Evolutionary conservation across 2,888 invertebrate genomes (phyloP).

Genomic region (Colletes collaris): DNA sequence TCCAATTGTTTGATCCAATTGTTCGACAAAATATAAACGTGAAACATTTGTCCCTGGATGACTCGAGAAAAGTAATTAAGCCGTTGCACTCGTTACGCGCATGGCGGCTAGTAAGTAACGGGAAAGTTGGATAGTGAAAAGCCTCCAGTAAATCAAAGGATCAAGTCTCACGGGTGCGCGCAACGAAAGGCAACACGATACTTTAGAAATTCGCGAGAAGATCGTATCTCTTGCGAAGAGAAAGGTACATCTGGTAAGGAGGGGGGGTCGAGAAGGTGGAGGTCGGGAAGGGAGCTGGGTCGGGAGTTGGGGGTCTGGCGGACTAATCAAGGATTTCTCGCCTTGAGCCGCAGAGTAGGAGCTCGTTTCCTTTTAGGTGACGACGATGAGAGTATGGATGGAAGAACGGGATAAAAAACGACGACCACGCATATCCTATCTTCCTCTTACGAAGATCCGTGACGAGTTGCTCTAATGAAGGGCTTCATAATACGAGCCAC

Average conservation of each 20-base stretch:
- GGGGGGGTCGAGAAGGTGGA: slow-evolving; percentile 27
- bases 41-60: slow-evolving; percentile 23
- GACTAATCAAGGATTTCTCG: slow-evolving; percentile 75
- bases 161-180: slow-evolving; percentile 63
- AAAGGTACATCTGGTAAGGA: slow-evolving; percentile 50
- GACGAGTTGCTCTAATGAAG: slow-evolving; percentile 72
- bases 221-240: slow-evolving; percentile 66
- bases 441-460: slow-evolving; percentile 62
- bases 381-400: slow-evolving; percentile 62
- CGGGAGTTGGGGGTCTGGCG: slow-evolving; percentile 43
- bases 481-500: slow-evolving; percentile 67
- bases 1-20: too few relatives aligned
- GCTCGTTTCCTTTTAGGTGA: slow-evolving; percentile 71
- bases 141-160: slow-evolving; percentile 69
- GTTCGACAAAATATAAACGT: background rate
- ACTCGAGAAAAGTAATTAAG: slow-evolving; percentile 66
- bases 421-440: slow-evolving; percentile 58
- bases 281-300: slow-evolving; percentile 13
- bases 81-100: slow-evolving; percentile 38
- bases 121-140: slow-evolving; percentile 58
- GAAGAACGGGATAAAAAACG: slow-evolving; percentile 66
- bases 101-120: slow-evolving; percentile 41
- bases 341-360: slow-evolving; percentile 64
- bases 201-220: slow-evolving; percentile 71
- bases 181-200: slow-evolving; percentile 71